A percentile compares a stretch with the other conserved stretches of the same genome.
Evolutionary conservation across 2,113 vertebrate species (phyloP).

Genomic region (Probosciger aterrimus): DNA sequence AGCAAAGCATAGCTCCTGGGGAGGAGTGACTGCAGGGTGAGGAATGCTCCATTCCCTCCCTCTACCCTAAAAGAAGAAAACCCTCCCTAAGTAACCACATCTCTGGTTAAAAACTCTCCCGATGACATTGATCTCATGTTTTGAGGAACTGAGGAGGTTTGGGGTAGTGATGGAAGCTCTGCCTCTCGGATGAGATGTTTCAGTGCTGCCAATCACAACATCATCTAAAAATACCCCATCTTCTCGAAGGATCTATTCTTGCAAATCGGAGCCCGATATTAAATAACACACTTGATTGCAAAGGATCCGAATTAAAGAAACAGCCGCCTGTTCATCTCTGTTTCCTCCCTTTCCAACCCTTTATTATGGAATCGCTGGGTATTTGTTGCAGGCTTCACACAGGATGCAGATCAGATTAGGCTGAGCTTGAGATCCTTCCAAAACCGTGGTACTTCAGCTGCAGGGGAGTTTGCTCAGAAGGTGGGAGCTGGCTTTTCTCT

Average conservation of each 20-base stretch:
- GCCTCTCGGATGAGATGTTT: not conserved
- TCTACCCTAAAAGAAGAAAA: not conserved
- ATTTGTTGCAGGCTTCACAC: not conserved
- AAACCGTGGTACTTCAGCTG: not conserved
- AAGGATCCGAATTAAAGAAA: not conserved
- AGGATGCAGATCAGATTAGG: not conserved
- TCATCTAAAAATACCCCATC: not conserved
- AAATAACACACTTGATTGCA: not conserved
- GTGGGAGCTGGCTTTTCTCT: not conserved
- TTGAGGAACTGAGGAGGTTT: not conserved
- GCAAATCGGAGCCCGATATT: not conserved
- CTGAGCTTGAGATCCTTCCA: not conserved
- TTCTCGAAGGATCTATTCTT: not conserved
- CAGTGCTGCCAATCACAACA: constrained; percentile 8
- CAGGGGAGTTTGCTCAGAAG: not conserved
- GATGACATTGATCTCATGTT: not conserved
- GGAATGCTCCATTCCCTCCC: not conserved
- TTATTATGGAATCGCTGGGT: not conserved
- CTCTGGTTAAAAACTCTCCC: not conserved
- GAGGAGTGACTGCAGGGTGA: not conserved
- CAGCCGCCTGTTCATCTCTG: not conserved
- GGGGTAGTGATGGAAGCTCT: not conserved
- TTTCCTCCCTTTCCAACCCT: not conserved
- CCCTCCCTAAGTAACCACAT: not conserved
- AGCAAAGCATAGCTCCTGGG: not conserved